phyloP scores from a whole-genome alignment of 1,140 invertebrate species.

The Lepidotrigona ventralis region DNA sequence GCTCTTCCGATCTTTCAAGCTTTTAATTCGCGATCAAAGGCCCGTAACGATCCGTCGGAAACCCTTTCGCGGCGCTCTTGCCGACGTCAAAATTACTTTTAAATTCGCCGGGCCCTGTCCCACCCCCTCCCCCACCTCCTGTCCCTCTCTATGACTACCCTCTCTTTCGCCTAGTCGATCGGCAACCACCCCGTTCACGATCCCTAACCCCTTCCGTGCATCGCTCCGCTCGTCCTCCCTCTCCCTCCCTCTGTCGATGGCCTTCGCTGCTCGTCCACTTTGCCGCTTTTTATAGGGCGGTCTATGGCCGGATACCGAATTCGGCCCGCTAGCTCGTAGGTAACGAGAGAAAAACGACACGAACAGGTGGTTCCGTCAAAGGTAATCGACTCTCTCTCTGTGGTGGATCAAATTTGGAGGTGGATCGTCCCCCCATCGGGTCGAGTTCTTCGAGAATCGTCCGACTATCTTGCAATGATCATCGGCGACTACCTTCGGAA shows the following conservation, averaged over 20 bases:
- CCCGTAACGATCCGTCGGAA: slow-evolving; percentile 66
- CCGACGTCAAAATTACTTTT: slow-evolving; percentile 67
- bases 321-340: slow-evolving; percentile 28
- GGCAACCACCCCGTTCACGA: slow-evolving; percentile 3
- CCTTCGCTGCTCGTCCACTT: slow-evolving; percentile 52
- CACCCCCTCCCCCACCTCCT: background rate
- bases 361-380: slow-evolving; percentile 67
- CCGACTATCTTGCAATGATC: background rate
- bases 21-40: slow-evolving; percentile 80
- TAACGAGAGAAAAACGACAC: slow-evolving; percentile 59
- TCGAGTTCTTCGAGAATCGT: background rate
- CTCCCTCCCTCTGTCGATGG: slow-evolving; percentile 31
- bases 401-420: slow-evolving; percentile 46
- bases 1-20: no score
- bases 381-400: slow-evolving; percentile 66
- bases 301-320: slow-evolving; percentile 50
- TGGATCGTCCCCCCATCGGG: background rate
- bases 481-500: background rate
- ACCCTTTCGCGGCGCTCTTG: slow-evolving; percentile 62
- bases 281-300: slow-evolving; percentile 52
- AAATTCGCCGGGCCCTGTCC: slow-evolving; percentile 48
- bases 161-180: background rate
- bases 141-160: background rate
- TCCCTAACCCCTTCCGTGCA: background rate
- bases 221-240: background rate